Evolutionary conservation across 2,888 invertebrate genomes (phyloP), one percentile per base, ranked within the genome.

Genomic region (Phengaris arion): DNA sequence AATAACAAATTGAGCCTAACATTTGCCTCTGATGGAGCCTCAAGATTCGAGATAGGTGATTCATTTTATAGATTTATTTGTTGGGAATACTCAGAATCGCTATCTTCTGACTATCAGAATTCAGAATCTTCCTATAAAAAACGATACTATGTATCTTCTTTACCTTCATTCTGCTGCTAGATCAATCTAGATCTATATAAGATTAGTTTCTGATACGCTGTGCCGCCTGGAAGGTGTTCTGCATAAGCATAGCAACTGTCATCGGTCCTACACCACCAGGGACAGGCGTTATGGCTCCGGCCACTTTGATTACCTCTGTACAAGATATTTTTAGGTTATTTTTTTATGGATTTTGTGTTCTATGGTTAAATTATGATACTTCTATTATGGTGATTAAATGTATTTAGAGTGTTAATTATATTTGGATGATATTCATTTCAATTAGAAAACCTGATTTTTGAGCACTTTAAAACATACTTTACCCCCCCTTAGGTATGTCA

Each of bases 201-300:
- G 0, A 12, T 52, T 52, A 52, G 22, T 64, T 64, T 35, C 64
- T 84, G 8, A 93, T 85, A 48, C 85, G 90, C 83, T 94, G 94
- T 0, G 97, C 97, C 0, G 98, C 97, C 82, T 94, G 92, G 77
- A 98, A 94, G 0, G 98, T 98, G 86, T 98, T 98, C 81, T 95
- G 95, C 97, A 98, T 97, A 55, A 98, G 89, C 98, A 98, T 98
- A 0, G 98, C 97, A 0, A 98, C 98, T 0, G 98, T 98, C 96
- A 98, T 97, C 0, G 98, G 98, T 0, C 98, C 98, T 6, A 98
- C 98, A 2, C 98, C 98, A 2, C 98, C 95, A 0, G 98, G 98
- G 0, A 98, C 98, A 0, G 98, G 98, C 0, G 98, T 98, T 72
- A 98, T 96, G 75, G 96, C 94, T 10, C 97, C 97, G 9, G 98